Evolutionary conservation across 2,113 vertebrate species (phyloP), one percentile per base, ranked within the genome.

Genomic region (Lamprotornis superbus): DNA sequence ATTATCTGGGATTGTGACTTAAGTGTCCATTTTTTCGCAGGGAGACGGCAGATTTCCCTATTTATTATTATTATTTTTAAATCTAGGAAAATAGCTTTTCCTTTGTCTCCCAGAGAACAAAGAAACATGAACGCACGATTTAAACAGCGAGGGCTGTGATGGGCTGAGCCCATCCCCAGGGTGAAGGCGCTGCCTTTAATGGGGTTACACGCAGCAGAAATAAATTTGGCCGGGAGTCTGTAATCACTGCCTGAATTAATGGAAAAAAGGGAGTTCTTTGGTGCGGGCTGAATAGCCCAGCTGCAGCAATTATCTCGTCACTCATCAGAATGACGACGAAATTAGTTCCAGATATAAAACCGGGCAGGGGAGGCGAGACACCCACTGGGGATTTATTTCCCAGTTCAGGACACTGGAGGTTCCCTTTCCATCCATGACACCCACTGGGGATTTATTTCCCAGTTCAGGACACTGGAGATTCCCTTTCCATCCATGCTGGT

Each of bases 331-430:
- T 46, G 94, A 90, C 7, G 83, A 40, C 18, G 40, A 89, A 95
- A 97, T 97, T 97, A 94, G 95, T 94, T 95, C 89, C 94, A 93
- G 94, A 93, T 93, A 85, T 87, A 90, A 96, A 96, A 90, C 19
- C 2, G 5, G 70, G 67, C 78, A 82, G 60, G 0, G 0, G 46
- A 91, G 90, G 80, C 49, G 50, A 94, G 91, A 61, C 83, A 78
- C 80, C 69, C 70, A 55, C 39, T 0, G 7, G 22, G 87, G 57
- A 42, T 94, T 95, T 94, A 83, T 88, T 83, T 73, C 81, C 67
- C 63, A 20, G 46, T 44, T 76, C 55, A 73, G 49, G 64, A 44
- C 15, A 35, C 75, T 83, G 5, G 75, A 47, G 59, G 74, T 21
- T 81, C 42, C 40, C 42, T 59, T 56, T 56, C 39, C 50, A 67